These are phyloP conservation scores for Papilio machaon DNA, from an alignment of 1,140 invertebrate genomes.

Conservation along the genomic window DNA sequence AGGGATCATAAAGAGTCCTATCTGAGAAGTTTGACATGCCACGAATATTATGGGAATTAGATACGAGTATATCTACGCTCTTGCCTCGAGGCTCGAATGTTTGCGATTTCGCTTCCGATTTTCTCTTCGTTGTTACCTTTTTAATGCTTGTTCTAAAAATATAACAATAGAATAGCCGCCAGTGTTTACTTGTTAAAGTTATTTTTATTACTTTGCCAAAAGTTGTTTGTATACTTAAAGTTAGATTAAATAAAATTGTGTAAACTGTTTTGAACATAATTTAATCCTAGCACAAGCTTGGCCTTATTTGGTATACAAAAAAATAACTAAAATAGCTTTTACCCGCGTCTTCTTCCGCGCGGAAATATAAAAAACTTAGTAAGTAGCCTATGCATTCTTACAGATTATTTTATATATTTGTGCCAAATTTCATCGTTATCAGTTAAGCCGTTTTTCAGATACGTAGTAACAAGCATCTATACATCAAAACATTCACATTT, in stretches of 20 bases:
- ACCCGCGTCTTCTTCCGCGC: no score
- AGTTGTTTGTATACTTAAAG: background rate
- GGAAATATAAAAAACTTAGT: no score
- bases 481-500: no score
- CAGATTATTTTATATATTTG: no score
- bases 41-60: constrained; percentile 72
- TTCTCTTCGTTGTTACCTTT: constrained; percentile 47
- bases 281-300: no score
- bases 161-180: constrained; percentile 38
- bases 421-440: no score
- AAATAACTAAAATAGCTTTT: no score
- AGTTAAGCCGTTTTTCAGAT: no score
- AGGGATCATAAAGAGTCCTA: constrained; percentile 57
- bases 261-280: no score
- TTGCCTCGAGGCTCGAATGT: constrained; percentile 47
- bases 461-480: no score
- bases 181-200: constrained; percentile 45
- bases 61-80: constrained; percentile 61
- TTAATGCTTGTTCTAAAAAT: constrained; percentile 44
- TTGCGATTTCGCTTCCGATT: constrained; percentile 33
- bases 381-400: no score
- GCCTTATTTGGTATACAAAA: no score
- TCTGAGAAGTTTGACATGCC: constrained; percentile 72
- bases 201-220: constrained; percentile 23
- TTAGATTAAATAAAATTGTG: background rate